Evolutionary conservation across 1,140 invertebrate species (phyloP), one percentile per base, ranked within the genome.

Genomic region (Ips nitidus): DNA sequence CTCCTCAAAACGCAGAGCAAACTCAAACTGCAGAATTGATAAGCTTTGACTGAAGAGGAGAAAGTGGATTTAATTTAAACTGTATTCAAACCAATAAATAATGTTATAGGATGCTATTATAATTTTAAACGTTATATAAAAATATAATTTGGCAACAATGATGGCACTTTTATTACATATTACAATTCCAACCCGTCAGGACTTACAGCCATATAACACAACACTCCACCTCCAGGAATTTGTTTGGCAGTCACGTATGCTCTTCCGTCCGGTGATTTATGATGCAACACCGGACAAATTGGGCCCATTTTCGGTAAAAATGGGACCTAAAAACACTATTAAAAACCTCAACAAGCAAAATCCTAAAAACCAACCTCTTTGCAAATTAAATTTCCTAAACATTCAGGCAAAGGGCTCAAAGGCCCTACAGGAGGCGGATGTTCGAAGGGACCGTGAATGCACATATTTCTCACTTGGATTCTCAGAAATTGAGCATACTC

Each of bases 11-110:
- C 57, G 77, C 78, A 53, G 79, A 80, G 39, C 83, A 82, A 47
- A 78, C 83, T 0, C 71, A 76, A 73, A 89, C 88, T 3, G 89
- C 87, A 57, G 89, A 90, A 79, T 80, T 91, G 1, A 91, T 91
- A 59, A 88, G 86, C 77, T 91, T 91, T 78, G 89, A 91, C 81
- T 91, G 83, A 84, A 76, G n/a, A 64, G 37, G 45, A 3, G 52
- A 63, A 50, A 22, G 0, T 22, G 22, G 22, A 22, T 22, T 22
- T 22, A 22, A 22, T 22, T 22, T 63, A 5, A 38, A 4, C 47
- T 52, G 36, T 68, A 60, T 5, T 47, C n/a, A 68, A 60, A 68
- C 38, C 3, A 38, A 68, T 40, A n/a, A 1, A 22, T 22, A 22
- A 22, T 22, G 22, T 22, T 22, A 22, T 22, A 22, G 0, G 22